phyloP scores from a whole-genome alignment of 2,888 invertebrate genomes.

The Pimpla rufipes region DNA sequence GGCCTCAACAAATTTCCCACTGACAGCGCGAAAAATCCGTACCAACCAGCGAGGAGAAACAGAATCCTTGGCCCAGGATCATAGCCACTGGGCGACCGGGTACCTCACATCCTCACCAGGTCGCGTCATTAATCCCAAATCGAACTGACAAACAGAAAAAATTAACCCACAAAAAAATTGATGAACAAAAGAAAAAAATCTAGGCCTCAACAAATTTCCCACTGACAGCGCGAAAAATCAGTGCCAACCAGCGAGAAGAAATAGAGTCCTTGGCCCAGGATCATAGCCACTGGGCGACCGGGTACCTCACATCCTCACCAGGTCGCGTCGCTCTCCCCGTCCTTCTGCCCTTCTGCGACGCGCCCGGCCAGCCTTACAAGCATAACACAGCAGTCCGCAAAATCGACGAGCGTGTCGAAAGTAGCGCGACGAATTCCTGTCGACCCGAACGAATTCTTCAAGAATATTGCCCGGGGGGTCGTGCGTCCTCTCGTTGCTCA shows the following conservation, averaged over 20 bases:
- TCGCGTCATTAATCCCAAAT: no score
- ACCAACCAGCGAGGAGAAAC: no score
- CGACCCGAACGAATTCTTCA: constrained; percentile 82
- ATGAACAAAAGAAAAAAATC: no score
- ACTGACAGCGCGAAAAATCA: no score
- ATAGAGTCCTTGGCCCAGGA: constrained; percentile 17
- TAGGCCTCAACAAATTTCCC: no score
- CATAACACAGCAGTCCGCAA: constrained; percentile 7
- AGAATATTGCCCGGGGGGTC: constrained; percentile 76
- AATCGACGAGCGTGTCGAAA: constrained; percentile 76
- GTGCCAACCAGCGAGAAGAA: not conserved
- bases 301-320: constrained; percentile 58
- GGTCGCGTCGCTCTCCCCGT: not conserved
- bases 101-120: constrained; percentile 51
- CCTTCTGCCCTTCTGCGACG: constrained; percentile 31
- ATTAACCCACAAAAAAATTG: no score
- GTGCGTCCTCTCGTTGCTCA: constrained; percentile 28
- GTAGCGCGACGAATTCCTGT: constrained; percentile 81
- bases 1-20: no score
- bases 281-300: constrained; percentile 34
- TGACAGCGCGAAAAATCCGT: no score
- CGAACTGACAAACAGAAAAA: no score
- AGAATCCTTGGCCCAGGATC: constrained; percentile 22
- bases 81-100: constrained; percentile 41
- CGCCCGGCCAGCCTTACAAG: constrained; percentile 26